Conservation (phyloP, 2,113 vertebrate genomes). For the Antennarius striatus region DNA sequence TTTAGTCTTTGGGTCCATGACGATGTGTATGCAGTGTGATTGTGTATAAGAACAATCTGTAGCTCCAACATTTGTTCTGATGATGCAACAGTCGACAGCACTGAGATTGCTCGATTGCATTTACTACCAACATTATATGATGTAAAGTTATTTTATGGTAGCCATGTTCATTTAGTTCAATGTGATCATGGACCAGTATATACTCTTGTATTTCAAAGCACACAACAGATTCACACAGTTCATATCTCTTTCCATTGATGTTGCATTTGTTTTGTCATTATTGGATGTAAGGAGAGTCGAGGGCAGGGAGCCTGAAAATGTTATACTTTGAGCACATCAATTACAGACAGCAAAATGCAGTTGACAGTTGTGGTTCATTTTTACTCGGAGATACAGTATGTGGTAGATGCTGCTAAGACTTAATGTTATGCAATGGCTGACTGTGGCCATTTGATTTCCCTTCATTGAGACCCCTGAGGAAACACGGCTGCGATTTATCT, state of each 20-base stretch:
- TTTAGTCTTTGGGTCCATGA: too few relatives aligned
- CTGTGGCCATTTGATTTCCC: constrained; percentile 65
- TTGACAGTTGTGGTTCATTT: constrained; percentile 67
- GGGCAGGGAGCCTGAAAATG: constrained; percentile 24
- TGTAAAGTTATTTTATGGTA: too few relatives aligned
- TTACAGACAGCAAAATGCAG: constrained; percentile 47
- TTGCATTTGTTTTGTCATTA: constrained; percentile 37
- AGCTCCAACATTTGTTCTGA: too few relatives aligned
- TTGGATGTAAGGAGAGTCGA: constrained; percentile 15
- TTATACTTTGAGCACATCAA: constrained; percentile 41
- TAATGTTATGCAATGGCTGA: constrained; percentile 65
- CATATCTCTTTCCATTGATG: constrained; percentile 20
- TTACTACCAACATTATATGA: too few relatives aligned
- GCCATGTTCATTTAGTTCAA: too few relatives aligned
- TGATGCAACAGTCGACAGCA: too few relatives aligned
- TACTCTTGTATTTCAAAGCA: background rate
- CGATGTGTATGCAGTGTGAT: too few relatives aligned
- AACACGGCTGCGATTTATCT: constrained; percentile 71
- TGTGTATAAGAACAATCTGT: too few relatives aligned
- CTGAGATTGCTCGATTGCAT: too few relatives aligned
- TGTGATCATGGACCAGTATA: too few relatives aligned
- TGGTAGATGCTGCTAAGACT: constrained; percentile 57
- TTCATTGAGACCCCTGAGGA: constrained; percentile 57
- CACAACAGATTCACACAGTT: constrained; percentile 1
- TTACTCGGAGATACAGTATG: constrained; percentile 44